A percentile compares a stretch with the other conserved stretches of the same genome.
Evolutionary conservation across 2,888 invertebrate genomes (phyloP).

Genomic region (Linyphia triangularis): DNA sequence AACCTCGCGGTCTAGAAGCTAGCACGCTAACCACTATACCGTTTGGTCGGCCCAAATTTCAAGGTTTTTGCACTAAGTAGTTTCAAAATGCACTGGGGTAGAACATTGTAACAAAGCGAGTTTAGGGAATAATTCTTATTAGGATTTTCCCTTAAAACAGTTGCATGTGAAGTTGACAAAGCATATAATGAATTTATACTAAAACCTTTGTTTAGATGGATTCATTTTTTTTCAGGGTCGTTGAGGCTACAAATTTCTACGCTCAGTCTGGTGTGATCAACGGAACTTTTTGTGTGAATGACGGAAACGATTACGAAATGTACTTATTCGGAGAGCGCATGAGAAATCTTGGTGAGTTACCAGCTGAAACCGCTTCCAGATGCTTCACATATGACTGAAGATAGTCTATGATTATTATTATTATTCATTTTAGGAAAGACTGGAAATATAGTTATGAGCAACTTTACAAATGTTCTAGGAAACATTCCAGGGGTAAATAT

Average conservation of each 20-base stretch:
- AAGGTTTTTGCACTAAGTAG: too few relatives aligned
- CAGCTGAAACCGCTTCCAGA: background rate
- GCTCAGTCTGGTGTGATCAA: constrained; percentile 38
- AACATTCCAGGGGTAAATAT: constrained; percentile 27
- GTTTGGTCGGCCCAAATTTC: too few relatives aligned
- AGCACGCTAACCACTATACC: too few relatives aligned
- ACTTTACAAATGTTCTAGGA: constrained; percentile 45
- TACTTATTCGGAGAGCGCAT: constrained; percentile 47
- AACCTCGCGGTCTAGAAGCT: too few relatives aligned
- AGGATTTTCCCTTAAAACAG: too few relatives aligned
- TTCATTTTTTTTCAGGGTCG: constrained; percentile 13
- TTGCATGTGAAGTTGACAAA: too few relatives aligned
- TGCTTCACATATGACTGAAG: background rate
- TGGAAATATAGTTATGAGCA: background rate
- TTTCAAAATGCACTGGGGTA: too few relatives aligned
- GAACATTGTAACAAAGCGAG: too few relatives aligned
- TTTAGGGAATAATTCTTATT: too few relatives aligned
- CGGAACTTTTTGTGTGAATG: constrained; percentile 29
- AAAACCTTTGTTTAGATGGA: too few relatives aligned
- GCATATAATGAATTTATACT: too few relatives aligned
- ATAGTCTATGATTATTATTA: background rate
- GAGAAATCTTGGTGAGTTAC: constrained; percentile 41
- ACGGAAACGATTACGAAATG: constrained; percentile 22
- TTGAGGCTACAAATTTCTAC: constrained; percentile 24
- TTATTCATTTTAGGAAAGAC: constrained; percentile 23